Percentiles rank a stretch among this genome's conserved stretches.
Evolutionary conservation across 2,113 vertebrate genomes (phyloP).

Genomic region (Ictalurus furcatus): DNA sequence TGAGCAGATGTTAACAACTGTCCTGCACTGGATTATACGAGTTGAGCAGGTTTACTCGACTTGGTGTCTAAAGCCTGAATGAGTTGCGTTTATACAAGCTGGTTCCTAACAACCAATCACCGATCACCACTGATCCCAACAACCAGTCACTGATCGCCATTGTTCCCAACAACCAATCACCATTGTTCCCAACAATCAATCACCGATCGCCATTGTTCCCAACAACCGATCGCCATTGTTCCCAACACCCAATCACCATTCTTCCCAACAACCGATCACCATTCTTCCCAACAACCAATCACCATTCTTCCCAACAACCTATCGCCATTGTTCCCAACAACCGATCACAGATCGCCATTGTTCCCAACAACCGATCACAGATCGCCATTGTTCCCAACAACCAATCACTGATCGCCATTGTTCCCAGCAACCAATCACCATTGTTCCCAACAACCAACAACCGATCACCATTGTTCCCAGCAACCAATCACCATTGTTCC

Average conservation of each 20-base stretch:
- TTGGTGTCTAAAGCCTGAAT: neutral
- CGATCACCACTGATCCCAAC: neutral
- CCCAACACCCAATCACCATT: neutral
- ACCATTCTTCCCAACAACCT: neutral
- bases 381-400: neutral
- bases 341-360: neutral
- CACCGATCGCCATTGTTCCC: neutral
- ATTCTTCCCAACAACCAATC: neutral
- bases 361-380: neutral
- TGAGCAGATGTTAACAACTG: neutral
- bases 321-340: neutral
- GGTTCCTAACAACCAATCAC: neutral
- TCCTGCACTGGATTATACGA: neutral
- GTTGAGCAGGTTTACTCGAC: neutral
- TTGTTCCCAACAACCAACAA: neutral
- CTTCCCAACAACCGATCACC: neutral
- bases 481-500: neutral
- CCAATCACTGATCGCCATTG: neutral
- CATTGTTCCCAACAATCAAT: neutral
- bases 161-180: too few species aligned
- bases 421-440: too few species aligned
- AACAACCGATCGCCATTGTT: neutral
- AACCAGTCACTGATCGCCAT: neutral
- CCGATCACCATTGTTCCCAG: neutral
- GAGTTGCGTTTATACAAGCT: neutral